These are phyloP conservation scores for Hipparchia sbordonii DNA, from an alignment of 2,888 invertebrate genomes.

Conservation along the genomic window DNA sequence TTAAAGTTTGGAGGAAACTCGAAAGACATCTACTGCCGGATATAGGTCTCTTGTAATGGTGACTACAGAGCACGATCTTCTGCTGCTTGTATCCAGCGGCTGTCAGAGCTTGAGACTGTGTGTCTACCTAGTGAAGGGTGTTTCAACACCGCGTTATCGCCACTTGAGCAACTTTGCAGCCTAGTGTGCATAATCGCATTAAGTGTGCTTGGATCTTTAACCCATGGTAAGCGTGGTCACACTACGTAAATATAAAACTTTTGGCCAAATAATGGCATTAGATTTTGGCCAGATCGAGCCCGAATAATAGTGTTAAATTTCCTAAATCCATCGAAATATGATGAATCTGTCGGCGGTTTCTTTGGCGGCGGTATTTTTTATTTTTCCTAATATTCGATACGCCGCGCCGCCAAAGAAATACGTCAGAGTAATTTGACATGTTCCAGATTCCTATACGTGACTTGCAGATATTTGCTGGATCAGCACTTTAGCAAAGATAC, in stretches of 20 bases:
- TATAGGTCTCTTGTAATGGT: too few species aligned
- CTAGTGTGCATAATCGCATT: too few species aligned
- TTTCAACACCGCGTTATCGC: too few species aligned
- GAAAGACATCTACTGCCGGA: too few species aligned
- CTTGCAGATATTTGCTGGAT: conserved; percentile 15
- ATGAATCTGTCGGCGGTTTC: conserved; percentile 70
- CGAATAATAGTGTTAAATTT: conserved; percentile 79
- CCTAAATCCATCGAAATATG: conserved; percentile 70
- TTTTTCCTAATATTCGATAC: conserved; percentile 25
- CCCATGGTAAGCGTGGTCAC: conserved; percentile 27
- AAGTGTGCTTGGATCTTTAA: neutral
- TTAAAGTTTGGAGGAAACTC: too few species aligned
- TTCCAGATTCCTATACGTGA: conserved; percentile 35
- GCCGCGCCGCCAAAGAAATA: conserved; percentile 38
- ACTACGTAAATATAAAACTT: conserved; percentile 54
- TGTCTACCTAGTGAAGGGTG: too few species aligned
- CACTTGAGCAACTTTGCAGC: too few species aligned
- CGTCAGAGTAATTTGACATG: conserved; percentile 23
- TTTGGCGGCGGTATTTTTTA: conserved; percentile 52
- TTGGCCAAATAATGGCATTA: conserved; percentile 70
- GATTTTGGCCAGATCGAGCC: conserved; percentile 61
- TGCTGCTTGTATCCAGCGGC: too few species aligned
- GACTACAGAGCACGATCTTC: too few species aligned
- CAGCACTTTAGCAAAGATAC: neutral
- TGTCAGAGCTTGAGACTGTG: too few species aligned